Base-by-base conservation (phyloP, 2,797 vertebrate species). In the Huso huso region DNA sequence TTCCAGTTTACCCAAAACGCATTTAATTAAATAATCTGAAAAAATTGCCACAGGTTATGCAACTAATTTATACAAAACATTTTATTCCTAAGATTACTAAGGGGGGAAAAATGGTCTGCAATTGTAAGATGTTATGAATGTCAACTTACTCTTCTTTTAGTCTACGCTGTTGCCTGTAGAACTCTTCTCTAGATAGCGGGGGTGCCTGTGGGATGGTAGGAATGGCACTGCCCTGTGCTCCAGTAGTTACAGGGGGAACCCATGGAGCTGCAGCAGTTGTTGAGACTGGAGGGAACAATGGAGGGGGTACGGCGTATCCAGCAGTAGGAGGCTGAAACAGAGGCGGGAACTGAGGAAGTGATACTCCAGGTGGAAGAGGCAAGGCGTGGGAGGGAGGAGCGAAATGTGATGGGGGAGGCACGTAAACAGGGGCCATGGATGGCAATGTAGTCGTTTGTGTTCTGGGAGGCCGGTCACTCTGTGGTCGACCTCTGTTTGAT, bases 141-240 rank as follows among this genome's bases (percentile, higher is more conserved):
- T 62, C 5, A 13, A 69, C 95, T 93, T 84, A 97, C 95, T 95
- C 94, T 79, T 97, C 94, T 73, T 90, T 93, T 10, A 89, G 85
- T 66, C 91, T 88, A 62, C 88, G 90, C n/a, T 95, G 90, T 63
- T 93, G 88, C 75, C 86, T 87, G 86, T 94, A 94, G 90, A 95
- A 95, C 73, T 97, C 93, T 76, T 99, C 96, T 81, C 92, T 92
- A 75, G 93, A 92, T 68, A 95, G 82, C 72, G 93, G 93, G 70
- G 91, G 91, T 60, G 89, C 82, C 69, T 91, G 81, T 66, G 87
- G 86, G 68, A 76, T 23, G 6, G 87, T 86, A 70, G 89, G 85
- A 73, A 92, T 86, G 75, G 92, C 70, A 70, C 87, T 92, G 75
- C 87, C 80, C 66, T 91, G 84, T 75, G 93, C 89, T 49, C 92